Evolutionary conservation across 2,888 invertebrate genomes (phyloP).

Genomic region (Caenorhabditis wallacei): DNA sequence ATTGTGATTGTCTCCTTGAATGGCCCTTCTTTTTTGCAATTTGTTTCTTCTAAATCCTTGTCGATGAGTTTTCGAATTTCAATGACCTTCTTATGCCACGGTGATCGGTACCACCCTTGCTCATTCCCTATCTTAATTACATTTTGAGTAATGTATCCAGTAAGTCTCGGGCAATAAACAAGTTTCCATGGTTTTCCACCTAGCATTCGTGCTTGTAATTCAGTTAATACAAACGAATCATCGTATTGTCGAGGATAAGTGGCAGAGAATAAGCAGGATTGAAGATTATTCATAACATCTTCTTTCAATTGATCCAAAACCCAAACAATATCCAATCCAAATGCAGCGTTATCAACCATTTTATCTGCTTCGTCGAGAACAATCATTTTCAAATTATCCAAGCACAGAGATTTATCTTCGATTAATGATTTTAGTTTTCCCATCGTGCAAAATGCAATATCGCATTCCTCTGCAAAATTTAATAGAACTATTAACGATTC

Average conservation of each 20-base stretch:
- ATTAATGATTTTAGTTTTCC: conserved; percentile 38
- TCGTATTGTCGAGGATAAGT: conserved; percentile 7
- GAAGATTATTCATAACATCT: conserved; percentile 16
- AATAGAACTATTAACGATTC: not conserved
- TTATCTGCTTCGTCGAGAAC: conserved; percentile 70
- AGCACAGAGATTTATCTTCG: not conserved
- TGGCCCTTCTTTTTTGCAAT: conserved; percentile 49
- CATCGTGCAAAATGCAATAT: conserved; percentile 59
- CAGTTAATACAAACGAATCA: not conserved
- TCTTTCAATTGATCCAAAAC: conserved; percentile 31
- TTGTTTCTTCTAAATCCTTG: conserved; percentile 31
- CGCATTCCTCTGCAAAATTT: conserved; percentile 10
- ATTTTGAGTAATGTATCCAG: conserved; percentile 51
- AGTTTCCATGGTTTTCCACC: not conserved
- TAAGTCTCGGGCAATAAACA: conserved; percentile 6
- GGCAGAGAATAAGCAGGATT: conserved; percentile 50
- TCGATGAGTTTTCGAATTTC: conserved; percentile 35
- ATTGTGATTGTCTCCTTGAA: conserved; percentile 49
- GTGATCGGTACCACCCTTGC: not conserved
- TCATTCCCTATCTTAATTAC: conserved; percentile 23
- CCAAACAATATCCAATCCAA: conserved; percentile 52
- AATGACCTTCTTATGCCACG: not conserved
- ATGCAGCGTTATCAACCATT: conserved; percentile 59
- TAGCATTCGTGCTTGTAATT: conserved; percentile 10
- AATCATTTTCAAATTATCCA: conserved; percentile 54